Evolutionary conservation across 2,797 vertebrate species (phyloP).

Genomic region (Onychomys arenicola): DNA sequence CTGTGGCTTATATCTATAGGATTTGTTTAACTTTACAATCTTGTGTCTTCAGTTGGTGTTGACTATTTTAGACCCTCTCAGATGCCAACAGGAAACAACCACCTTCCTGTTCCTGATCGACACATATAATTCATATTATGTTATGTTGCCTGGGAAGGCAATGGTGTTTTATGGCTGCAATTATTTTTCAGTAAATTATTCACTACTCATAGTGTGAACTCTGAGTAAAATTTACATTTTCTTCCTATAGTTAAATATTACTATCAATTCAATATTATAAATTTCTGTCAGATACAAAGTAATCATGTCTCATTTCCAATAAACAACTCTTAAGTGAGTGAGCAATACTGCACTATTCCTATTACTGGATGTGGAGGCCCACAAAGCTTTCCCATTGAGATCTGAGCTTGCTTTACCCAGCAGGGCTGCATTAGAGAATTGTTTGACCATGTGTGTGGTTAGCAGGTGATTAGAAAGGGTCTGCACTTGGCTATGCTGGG

Average conservation of each 20-base stretch:
- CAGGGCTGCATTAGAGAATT: too few relatives aligned
- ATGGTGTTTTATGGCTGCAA: constrained; percentile 58
- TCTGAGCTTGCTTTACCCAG: too few relatives aligned
- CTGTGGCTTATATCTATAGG: not conserved
- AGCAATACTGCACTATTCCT: constrained; percentile 39
- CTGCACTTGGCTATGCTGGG: too few relatives aligned
- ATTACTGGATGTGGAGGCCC: not conserved
- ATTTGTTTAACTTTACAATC: not conserved
- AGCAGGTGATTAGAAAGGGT: too few relatives aligned
- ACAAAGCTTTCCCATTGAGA: too few relatives aligned
- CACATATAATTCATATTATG: not conserved
- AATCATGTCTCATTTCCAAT: constrained; percentile 63
- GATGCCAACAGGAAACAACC: not conserved
- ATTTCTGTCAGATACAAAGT: constrained; percentile 25
- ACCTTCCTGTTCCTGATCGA: not conserved
- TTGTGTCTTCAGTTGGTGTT: not conserved
- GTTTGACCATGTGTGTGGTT: too few relatives aligned
- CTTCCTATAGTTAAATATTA: constrained; percentile 55
- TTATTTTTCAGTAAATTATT: constrained; percentile 67
- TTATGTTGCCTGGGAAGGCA: not conserved
- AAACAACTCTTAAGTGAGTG: constrained; percentile 60
- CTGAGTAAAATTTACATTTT: constrained; percentile 62
- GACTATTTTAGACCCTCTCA: not conserved
- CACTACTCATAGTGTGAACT: constrained; percentile 56
- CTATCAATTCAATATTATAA: constrained; percentile 56